These are phyloP conservation scores for Melanerpes aurifrons DNA, from an alignment of 2,113 vertebrate species.

Conservation along the genomic window DNA sequence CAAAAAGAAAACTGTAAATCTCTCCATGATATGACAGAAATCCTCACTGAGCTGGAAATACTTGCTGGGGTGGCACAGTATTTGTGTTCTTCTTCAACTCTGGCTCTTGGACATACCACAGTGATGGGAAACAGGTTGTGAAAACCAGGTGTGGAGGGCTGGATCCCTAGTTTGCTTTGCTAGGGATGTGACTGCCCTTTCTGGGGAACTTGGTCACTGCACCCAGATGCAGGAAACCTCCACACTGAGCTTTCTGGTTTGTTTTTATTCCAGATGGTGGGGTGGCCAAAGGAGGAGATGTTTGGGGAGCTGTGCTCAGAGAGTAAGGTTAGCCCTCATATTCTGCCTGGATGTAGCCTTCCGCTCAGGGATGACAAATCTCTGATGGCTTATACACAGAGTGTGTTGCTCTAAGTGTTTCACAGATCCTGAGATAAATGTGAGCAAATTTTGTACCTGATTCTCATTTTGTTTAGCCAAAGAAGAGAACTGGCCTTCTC, in stretches of 20 bases:
- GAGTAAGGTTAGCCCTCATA: neutral
- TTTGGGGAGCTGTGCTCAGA: fast-evolving
- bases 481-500: neutral
- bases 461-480: neutral
- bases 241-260: neutral
- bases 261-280: neutral
- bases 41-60: neutral
- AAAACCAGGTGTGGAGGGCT: neutral
- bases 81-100: neutral
- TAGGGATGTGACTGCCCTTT: neutral
- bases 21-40: neutral
- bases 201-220: fast-evolving
- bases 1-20: neutral
- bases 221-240: neutral
- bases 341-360: neutral
- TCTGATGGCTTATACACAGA: neutral
- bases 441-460: neutral
- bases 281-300: neutral
- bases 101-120: fast-evolving
- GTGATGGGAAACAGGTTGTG: neutral
- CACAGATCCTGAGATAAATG: neutral
- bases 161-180: neutral
- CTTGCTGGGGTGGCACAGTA: neutral
- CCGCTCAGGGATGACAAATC: neutral
- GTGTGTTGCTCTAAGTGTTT: neutral